Percentiles rank a stretch among this genome's conserved stretches.
Conservation (phyloP, 1,140 invertebrate genomes). For the Charaxes varanes region DNA sequence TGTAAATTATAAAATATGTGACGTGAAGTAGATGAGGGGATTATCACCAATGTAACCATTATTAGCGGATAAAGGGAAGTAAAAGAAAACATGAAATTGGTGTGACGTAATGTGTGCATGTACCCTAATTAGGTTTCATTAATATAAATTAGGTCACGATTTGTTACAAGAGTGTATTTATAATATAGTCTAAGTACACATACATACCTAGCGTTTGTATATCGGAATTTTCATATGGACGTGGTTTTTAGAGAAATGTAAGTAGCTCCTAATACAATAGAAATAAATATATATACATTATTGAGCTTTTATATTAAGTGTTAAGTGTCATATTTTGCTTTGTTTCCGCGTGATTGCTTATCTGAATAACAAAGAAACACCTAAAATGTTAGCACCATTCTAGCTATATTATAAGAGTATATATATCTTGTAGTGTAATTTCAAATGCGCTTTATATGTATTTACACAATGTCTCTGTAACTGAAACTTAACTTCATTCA, state of each 20-base stretch:
- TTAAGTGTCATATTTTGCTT: constrained; percentile 22
- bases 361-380: constrained; percentile 10
- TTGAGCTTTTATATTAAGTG: constrained; percentile 48
- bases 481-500: too few species aligned
- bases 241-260: constrained; percentile 50
- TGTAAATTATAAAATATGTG: too few species aligned
- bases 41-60: too few species aligned
- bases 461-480: constrained; percentile 27
- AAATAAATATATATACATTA: constrained; percentile 35
- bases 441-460: constrained; percentile 49
- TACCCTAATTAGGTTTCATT: constrained; percentile 25
- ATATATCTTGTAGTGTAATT: constrained; percentile 36
- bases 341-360: constrained; percentile 23
- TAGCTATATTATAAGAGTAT: constrained; percentile 28
- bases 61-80: too few species aligned
- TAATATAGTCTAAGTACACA: constrained; percentile 52
- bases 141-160: constrained; percentile 42
- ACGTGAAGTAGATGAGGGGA: too few species aligned
- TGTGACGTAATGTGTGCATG: too few species aligned
- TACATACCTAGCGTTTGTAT: constrained; percentile 68
- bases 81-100: too few species aligned
- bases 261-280: constrained; percentile 48
- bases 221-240: constrained; percentile 60
- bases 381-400: constrained; percentile 13
- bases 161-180: constrained; percentile 62